Percentiles rank a stretch among this genome's conserved stretches.
Conservation (phyloP, 1,140 invertebrate species). For the Thalassaphorura encarpata region DNA sequence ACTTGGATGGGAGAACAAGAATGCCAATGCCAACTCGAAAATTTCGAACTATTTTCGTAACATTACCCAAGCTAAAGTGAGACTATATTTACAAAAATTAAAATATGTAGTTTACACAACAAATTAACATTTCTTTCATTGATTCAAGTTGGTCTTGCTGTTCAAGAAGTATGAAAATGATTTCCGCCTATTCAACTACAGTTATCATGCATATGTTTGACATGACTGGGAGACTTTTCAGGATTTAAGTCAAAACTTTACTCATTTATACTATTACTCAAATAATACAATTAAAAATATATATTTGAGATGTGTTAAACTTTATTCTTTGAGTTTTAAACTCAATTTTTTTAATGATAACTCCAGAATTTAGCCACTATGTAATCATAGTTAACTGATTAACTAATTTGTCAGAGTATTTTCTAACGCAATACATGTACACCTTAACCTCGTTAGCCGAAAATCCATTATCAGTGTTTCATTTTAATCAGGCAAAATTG, state of each 20-base stretch:
- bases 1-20: background rate
- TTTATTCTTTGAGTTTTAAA: background rate
- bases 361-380: background rate
- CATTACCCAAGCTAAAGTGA: conserved; percentile 15
- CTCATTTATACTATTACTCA: background rate
- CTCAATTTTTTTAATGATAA: too few relatives aligned
- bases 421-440: background rate
- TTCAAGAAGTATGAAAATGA: conserved; percentile 15
- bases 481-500: too few relatives aligned
- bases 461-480: too few relatives aligned
- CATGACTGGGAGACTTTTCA: background rate
- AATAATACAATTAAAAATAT: background rate
- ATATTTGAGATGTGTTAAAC: background rate
- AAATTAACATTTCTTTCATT: background rate
- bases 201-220: background rate
- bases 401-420: background rate
- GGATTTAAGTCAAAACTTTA: background rate
- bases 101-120: background rate
- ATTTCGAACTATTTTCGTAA: background rate
- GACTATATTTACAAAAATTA: background rate
- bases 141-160: conserved; percentile 6
- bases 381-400: background rate
- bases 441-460: background rate
- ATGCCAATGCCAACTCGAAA: conserved; percentile 3
- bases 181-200: conserved; percentile 20